A percentile compares a stretch with the other conserved stretches of the same genome.
These are phyloP conservation scores for Gymnopithys bicolor DNA, from an alignment of 2,797 vertebrate species.

Conservation along the genomic window DNA sequence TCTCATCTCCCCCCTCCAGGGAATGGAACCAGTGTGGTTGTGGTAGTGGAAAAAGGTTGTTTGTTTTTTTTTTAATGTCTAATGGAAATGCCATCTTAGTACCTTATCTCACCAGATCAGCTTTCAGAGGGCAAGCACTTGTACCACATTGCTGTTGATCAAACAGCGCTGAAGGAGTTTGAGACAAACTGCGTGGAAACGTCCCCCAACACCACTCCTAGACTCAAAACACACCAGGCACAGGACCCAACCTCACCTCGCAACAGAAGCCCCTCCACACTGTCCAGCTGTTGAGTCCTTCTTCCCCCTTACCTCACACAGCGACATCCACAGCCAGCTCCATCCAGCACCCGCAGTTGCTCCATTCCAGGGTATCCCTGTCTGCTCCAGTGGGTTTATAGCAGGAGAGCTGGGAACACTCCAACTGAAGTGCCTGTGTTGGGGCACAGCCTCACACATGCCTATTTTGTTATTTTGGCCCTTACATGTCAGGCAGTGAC, in stretches of 20 bases:
- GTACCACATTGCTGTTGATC: background rate
- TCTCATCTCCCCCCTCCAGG: background rate
- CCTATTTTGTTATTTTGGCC: background rate
- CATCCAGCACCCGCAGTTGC: background rate
- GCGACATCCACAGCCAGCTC: background rate
- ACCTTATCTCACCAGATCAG: slow-evolving; percentile 31
- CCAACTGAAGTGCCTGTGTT: accelerated
- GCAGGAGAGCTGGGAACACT: background rate
- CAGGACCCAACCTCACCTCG: background rate
- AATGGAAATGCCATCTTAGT: slow-evolving; percentile 17
- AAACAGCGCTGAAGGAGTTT: background rate
- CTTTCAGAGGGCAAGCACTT: background rate
- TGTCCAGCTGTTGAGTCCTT: background rate
- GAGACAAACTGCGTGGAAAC: background rate
- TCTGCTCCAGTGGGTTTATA: accelerated
- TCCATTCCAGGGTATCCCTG: accelerated
- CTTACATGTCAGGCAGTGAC: accelerated
- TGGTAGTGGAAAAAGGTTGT: background rate
- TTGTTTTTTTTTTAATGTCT: background rate
- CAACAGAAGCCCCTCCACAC: background rate
- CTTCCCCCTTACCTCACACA: background rate
- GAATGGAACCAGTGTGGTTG: background rate
- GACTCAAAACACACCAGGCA: background rate
- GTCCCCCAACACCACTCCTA: background rate
- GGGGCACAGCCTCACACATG: accelerated